Evolutionary conservation across 2,888 invertebrate species (phyloP), one percentile per base, ranked within the genome.

Genomic region (Nymphalis polychloros): DNA sequence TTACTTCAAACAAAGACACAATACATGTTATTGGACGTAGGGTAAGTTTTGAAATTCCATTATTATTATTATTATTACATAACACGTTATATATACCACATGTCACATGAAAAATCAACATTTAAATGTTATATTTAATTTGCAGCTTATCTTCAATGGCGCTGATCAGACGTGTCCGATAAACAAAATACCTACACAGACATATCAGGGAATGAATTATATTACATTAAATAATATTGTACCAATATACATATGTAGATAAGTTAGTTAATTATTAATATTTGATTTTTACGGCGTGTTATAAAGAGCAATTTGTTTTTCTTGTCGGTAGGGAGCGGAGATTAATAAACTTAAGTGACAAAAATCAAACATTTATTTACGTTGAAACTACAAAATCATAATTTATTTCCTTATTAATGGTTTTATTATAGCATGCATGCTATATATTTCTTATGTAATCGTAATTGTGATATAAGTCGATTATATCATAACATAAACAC

Each of bases 71-170:
- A n/a, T n/a, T n/a, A 31, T n/a, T 23, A 27, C 7, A 8, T 50
- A 50, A 2, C 27, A 53, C 23, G 2, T 2, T 17, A 53, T 7
- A 27, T 5, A 31, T 8, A 8, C n/a, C 50, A 41, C 8, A 19
- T 50, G 19, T 20, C 20, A 10, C 50, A 6, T 50, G 20, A 50
- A 50, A 31, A n/a, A 17, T 17, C 27, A 16, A 55, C 27, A 27
- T 55, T 31, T 23, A 8, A 52, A 52, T 17, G 3, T 55, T 23
- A 31, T 55, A 55, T 55, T 55, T 31, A 17, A 55, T 55, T 55
- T 55, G 31, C 31, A 1, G 17, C 53, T 55, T 55, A 55, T 55
- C 53, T 27, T 55, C n/a, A 55, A 27, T 55, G 53, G 53, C 27
- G 17, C 53, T 55, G 53, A 55, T 55, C 53, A 17, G 31, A 31